Base-by-base conservation (phyloP, 1,140 invertebrate species). In the Drosophila lowei region DNA sequence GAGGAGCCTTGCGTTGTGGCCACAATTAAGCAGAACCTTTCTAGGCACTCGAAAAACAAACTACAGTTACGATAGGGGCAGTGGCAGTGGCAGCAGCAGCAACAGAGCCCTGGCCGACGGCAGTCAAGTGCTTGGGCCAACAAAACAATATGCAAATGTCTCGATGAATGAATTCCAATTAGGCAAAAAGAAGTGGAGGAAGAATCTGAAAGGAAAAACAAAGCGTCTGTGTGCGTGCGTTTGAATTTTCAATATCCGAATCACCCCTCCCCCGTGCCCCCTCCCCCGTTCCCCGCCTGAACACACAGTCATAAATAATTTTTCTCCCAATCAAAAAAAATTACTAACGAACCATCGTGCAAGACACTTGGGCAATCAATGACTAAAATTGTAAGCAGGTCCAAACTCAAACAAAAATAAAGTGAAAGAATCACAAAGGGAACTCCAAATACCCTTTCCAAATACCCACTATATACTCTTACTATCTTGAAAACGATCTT, bases 21-120 rank as follows among this genome's bases (percentile, higher is more conserved):
- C 78, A 86, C 81, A 86, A 86, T 86, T 86, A 86, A 86, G 81
- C 81, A 86, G 81, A 86, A 86, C 83, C 81, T 86, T 86, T 86
- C 81, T 88, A 74, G 81, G 77, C 81, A 86, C 83, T 85, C 62
- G 59, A 86, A 74, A 81, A 75, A 55, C 42, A 76, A 84, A 72
- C 77, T 89, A 88, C 83, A 88, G 83, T 88, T 88, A 88, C 78
- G 43, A 80, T 75, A 77, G 71, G 50, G 43, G 62, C 60, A 58
- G 41, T 23, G 49, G 11, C 43, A n/a, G 53, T 23, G 9, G n/a
- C 6, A 43, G 21, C 2, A 7, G 11, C 28, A 28, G 49, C 1
- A 54, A n/a, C 38, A 67, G 60, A 54, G 54, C 34, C 34, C 34
- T 38, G 11, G 11, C 34, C 11, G 34, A 38, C 1, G 34, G 48